Evolutionary conservation across 2,113 vertebrate genomes (phyloP).

Genomic region (Misgurnus mizolepis): DNA sequence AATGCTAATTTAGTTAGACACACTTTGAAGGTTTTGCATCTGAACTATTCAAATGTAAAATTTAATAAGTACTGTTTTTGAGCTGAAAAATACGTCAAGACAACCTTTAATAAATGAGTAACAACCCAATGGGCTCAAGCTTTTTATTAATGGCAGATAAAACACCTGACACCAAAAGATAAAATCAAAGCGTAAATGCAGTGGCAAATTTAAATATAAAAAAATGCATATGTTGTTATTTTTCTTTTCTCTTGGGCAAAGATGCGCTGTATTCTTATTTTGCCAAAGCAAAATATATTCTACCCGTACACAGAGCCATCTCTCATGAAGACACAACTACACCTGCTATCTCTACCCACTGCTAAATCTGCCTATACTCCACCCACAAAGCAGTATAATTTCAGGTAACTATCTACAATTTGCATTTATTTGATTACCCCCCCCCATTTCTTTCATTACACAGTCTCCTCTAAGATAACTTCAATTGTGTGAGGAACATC

Average conservation of each 20-base stretch:
- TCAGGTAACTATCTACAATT: background rate
- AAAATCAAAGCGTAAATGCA: constrained; percentile 7
- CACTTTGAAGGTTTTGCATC: no score
- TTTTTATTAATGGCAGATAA: constrained; percentile 36
- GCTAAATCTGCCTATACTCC: constrained; percentile 2
- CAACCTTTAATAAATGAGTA: background rate
- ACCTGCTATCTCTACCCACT: background rate
- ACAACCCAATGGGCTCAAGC: background rate
- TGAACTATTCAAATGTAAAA: no score
- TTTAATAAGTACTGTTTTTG: no score
- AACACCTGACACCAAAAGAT: background rate
- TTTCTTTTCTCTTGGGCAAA: constrained; percentile 1
- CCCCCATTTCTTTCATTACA: constrained; percentile 50
- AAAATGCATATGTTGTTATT: background rate
- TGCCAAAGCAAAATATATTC: constrained; percentile 5
- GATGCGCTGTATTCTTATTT: background rate
- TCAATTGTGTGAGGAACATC: constrained; percentile 75
- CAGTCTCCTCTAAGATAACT: constrained; percentile 78
- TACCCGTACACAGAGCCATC: background rate
- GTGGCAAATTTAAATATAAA: background rate
- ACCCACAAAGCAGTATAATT: background rate
- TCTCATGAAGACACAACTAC: background rate
- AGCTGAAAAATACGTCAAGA: no score
- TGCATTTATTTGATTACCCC: background rate
- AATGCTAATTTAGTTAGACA: no score